Evolutionary conservation across 2,888 invertebrate genomes (phyloP), one percentile per base, ranked within the genome.

Genomic region (Zelleria hepariella): DNA sequence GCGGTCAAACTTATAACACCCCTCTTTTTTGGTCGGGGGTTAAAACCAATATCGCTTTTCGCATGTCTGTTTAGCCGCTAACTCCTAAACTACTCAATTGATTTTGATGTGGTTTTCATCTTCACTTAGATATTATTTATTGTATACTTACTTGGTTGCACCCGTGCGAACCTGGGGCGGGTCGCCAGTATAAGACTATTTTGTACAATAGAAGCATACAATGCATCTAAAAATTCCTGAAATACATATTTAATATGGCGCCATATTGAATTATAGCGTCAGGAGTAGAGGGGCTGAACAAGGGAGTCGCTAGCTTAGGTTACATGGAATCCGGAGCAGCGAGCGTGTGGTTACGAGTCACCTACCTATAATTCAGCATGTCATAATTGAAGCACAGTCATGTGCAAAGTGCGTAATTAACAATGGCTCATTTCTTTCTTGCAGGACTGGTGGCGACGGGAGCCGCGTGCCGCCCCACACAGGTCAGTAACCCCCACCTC

Each of bases 401-500:
- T 72, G 75, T 77, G 72, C 74, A 76, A 75, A 78, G 66, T 70
- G 68, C 62, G 71, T 78, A 82, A 83, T 81, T 82, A 83, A 80
- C 70, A 69, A 75, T 75, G 66, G 71, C 69, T 74, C 66, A 78
- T 80, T 76, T 75, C 74, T 74, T 84, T 82, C 72, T 80, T 70
- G 66, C 84, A 87, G 86, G 77, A 78, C 74, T 71, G 72, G 70
- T 71, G 71, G 77, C 75, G 74, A 77, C 74, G 73, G 77, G 75
- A 78, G 80, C 76, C 73, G 74, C 71, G n/a, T n/a, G 72, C 73
- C 77, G 70, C 72, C 70, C 67, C 56, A 32, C 52, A 51, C 74
- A 86, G 87, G 88, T 88, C 77, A 87, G 86, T 88, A 72, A 86
- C 80, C 83, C 68, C 65, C 64, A 75, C 15, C 32, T 42, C 75